Percentiles rank a stretch among this genome's conserved stretches.
Evolutionary conservation across 2,888 invertebrate species (phyloP).

Genomic region (Lithophane ornitopus): DNA sequence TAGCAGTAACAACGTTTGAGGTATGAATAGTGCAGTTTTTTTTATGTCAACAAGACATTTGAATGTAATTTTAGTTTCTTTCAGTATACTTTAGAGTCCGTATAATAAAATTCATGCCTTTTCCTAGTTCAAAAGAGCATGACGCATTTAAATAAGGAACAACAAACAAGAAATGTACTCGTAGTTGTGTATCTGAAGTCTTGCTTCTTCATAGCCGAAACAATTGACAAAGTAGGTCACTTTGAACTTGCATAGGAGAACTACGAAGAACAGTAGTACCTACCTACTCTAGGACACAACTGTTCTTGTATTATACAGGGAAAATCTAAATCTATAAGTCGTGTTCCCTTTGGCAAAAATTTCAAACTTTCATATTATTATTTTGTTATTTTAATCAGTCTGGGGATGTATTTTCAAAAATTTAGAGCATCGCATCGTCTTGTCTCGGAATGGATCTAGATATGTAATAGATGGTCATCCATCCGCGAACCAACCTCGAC

Average conservation of each 20-base stretch:
- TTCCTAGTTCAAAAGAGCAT: neutral
- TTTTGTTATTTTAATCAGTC: too few species aligned
- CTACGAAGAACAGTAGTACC: slow-evolving; percentile 27
- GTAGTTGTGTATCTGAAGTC: slow-evolving; percentile 2
- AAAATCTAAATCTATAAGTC: neutral
- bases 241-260: slow-evolving; percentile 31
- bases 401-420: too few species aligned
- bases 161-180: slow-evolving; percentile 8
- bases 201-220: slow-evolving; percentile 31
- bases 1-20: neutral
- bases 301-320: neutral
- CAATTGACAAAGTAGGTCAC: slow-evolving; percentile 52
- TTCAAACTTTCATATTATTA: too few species aligned
- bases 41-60: slow-evolving; percentile 1
- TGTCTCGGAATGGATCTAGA: neutral
- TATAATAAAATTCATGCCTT: slow-evolving; percentile 22
- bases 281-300: neutral
- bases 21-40: neutral
- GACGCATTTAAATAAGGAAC: slow-evolving; percentile 8
- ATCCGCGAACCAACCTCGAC: too few species aligned
- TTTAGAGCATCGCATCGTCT: neutral
- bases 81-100: neutral
- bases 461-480: neutral
- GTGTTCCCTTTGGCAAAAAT: neutral
- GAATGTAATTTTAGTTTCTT: neutral